These are phyloP conservation scores for Cremastobaeus sp. DNA, from an alignment of 2,888 invertebrate species.

Conservation along the genomic window DNA sequence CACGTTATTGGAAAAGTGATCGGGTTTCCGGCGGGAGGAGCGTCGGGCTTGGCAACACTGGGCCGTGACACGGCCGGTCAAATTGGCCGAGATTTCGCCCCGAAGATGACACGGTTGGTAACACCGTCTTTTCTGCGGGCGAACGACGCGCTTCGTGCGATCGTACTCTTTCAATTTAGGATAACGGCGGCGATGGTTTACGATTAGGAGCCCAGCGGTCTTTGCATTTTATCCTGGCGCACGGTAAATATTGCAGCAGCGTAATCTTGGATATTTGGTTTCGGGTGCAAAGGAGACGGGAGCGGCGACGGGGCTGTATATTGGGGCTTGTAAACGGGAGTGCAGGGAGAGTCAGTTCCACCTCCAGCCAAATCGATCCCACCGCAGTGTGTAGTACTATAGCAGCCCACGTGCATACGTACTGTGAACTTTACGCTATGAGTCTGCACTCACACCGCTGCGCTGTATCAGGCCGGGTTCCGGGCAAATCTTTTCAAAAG, in stretches of 20 bases:
- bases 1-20: too few relatives aligned
- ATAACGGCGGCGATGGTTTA: conserved; percentile 33
- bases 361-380: conserved; percentile 75
- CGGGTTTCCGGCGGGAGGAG: too few relatives aligned
- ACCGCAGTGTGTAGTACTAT: conserved; percentile 74
- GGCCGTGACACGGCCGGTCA: background rate
- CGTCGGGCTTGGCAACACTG: background rate
- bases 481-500: conserved; percentile 60
- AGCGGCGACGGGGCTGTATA: conserved; percentile 54
- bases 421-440: conserved; percentile 64
- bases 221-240: conserved; percentile 31
- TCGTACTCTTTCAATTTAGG: conserved; percentile 14
- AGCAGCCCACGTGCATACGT: conserved; percentile 73
- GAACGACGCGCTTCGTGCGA: background rate
- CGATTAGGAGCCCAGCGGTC: conserved; percentile 25
- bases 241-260: conserved; percentile 49
- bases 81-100: background rate
- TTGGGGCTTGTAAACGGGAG: conserved; percentile 59
- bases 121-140: too few relatives aligned
- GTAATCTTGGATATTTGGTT: conserved; percentile 66
- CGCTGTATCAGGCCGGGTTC: conserved; percentile 48
- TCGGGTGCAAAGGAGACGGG: conserved; percentile 64
- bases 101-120: conserved; percentile 1
- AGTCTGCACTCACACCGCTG: conserved; percentile 53
- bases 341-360: conserved; percentile 66